Evolutionary conservation across 2,113 vertebrate species (phyloP).

Genomic region (Eptatretus burgeri): DNA sequence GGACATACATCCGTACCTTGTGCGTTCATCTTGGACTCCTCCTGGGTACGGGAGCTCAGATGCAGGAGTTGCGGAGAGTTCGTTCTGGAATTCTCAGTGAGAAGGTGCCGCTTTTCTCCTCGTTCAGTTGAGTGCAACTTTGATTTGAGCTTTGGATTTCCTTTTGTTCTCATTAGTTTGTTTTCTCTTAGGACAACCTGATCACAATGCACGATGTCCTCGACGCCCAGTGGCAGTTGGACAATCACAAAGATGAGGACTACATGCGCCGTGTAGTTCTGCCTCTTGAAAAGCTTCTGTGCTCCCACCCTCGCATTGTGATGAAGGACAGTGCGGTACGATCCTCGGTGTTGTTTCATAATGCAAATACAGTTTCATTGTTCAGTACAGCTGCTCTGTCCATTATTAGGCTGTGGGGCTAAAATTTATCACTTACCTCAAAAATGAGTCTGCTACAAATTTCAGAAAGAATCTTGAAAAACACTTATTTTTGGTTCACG

Average conservation of each 20-base stretch:
- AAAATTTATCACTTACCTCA: no score
- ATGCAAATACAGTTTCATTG: no score
- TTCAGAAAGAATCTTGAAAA: no score
- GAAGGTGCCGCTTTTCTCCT: slow-evolving; percentile 20
- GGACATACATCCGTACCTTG: slow-evolving; percentile 67
- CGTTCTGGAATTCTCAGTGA: slow-evolving; percentile 78
- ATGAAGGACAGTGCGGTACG: slow-evolving; percentile 82
- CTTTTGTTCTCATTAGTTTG: background rate
- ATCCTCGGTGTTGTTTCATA: no score
- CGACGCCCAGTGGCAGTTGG: slow-evolving; percentile 82
- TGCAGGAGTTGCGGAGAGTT: slow-evolving; percentile 75
- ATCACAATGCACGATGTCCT: slow-evolving; percentile 90
- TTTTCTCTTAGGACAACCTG: slow-evolving; percentile 39
- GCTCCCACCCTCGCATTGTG: slow-evolving; percentile 52
- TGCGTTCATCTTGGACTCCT: slow-evolving; percentile 72
- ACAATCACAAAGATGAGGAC: slow-evolving; percentile 70
- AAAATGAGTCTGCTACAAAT: no score
- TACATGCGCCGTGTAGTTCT: slow-evolving; percentile 58
- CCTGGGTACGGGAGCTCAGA: slow-evolving; percentile 71
- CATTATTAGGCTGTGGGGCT: no score
- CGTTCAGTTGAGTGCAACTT: no score
- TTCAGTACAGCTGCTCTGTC: no score
- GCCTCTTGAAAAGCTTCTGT: slow-evolving; percentile 63
- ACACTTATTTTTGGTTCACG: no score
- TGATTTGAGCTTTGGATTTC: background rate